Conservation (phyloP, 2,797 vertebrate species). For the Denticeps clupeoides region DNA sequence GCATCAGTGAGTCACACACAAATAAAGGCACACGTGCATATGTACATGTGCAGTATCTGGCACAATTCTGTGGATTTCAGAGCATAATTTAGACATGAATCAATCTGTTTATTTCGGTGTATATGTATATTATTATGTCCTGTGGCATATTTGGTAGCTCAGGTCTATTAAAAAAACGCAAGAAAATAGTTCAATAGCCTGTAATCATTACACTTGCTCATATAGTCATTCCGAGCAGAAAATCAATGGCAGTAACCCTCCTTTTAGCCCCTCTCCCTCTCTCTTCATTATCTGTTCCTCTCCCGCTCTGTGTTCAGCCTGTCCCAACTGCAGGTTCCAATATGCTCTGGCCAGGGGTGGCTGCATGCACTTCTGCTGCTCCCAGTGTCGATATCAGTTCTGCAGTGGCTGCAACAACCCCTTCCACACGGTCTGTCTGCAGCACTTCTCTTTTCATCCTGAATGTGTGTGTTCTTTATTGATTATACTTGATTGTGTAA, state of each 20-base stretch:
- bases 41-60: too few relatives aligned
- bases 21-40: too few relatives aligned
- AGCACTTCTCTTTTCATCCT: background rate
- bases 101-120: too few relatives aligned
- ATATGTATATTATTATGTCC: too few relatives aligned
- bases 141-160: too few relatives aligned
- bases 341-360: constrained; percentile 82
- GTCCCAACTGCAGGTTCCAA: constrained; percentile 74
- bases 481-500: background rate
- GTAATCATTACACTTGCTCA: too few relatives aligned
- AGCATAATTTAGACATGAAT: too few relatives aligned
- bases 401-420: constrained; percentile 87
- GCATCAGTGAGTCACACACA: constrained; percentile 74
- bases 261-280: background rate
- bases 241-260: too few relatives aligned
- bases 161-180: too few relatives aligned
- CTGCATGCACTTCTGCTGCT: constrained; percentile 88
- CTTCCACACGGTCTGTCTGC: constrained; percentile 58
- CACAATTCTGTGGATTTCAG: too few relatives aligned
- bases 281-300: background rate
- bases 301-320: constrained; percentile 43
- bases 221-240: too few relatives aligned
- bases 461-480: background rate
- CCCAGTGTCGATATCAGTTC: constrained; percentile 84
- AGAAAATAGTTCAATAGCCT: too few relatives aligned